Evolutionary conservation across 2,888 invertebrate species (phyloP), one percentile per base, ranked within the genome.

Genomic region (Troilus luridus): DNA sequence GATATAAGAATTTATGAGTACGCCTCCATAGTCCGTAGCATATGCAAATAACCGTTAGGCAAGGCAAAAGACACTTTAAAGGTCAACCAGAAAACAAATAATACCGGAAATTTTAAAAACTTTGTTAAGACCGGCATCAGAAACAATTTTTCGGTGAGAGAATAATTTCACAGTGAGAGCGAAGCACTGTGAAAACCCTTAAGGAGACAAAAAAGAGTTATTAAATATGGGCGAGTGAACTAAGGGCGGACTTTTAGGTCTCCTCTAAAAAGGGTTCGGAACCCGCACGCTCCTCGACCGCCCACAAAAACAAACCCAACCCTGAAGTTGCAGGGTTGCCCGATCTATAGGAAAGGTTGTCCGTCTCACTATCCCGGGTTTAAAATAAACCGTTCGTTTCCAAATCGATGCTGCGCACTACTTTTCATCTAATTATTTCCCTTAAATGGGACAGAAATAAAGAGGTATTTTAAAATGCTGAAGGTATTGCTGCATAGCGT

Each of bases 291-390:
- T 85, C 56, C 85, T 11, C n/a, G 1, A 27, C n/a, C 21, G 11
- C 56, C 85, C 85, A 85, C 85, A 85, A 85, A 85, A 85, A 85
- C 85, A 54, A 85, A 56, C 56, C 85, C 85, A 17, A n/a, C 85
- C 85, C 85, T 85, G 21, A 56, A 56, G 21, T 56, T 85, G n/a
- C 85, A 85, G 56, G 85, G 85, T 85, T 85, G 85, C 85, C 85
- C 56, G 56, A 85, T 85, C 85, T 85, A 85, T 85, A 56, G 12
- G 11, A 85, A 58, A 58, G 56, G 54, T 11, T 56, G 9, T 85
- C 41, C 41, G 58, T 27, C 12, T 56, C n/a, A 56, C 54, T 56
- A 81, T 17, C 41, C 77, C 77, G 0, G 41, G 41, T 41, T 41
- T 41, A 41, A 41, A 41, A 41, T 41, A 41, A 41, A 41, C 41